Base-by-base conservation (phyloP, 2,113 vertebrate species). In the Entomyzon cyanotis region DNA sequence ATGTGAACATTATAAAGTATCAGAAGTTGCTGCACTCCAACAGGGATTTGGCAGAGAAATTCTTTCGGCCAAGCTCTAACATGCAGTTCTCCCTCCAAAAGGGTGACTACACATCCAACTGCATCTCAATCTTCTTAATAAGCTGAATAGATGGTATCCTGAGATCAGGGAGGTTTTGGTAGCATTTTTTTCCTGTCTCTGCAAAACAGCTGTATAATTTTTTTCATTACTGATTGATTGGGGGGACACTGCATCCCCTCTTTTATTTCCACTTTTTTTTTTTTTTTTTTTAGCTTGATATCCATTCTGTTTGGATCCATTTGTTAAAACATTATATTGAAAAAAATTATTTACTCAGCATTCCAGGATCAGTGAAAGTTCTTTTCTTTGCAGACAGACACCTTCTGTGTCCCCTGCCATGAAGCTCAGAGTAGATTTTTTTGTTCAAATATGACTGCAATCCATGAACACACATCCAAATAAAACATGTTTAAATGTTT, bases 321-420 rank as follows among this genome's bases (percentile, higher is more conserved):
- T 39, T 39, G 39, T 39, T 39, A 39, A 39, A 39, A 39, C 39
- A 39, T 12, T 39, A 39, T 12, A 39, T 39, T 96, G 94, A 97
- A 96, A 98, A 94, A 55, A 91, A 96, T 96, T 93, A 94, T 87
- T 95, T 97, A 90, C 93, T 89, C 65, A 31, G 62, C 93, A 86
- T 90, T 65, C 71, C 50, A 75, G 31, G 37, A 28, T 88, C 39
- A 27, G 68, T 96, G 97, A 96, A 97, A 96, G 59, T 97, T 96
- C 93, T 95, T 94, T 67, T 73, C 69, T 87, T 84, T 96, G 87
- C 91, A 84, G 94, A 94, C 39, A 39, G n/a, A 47, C 42, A 53
- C 39, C 12, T 94, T 70, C 49, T 11, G 11, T 42, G 62, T 33
- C 24, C 31, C 39, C 28, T 12, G 13, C 37, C 70, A 71, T 44